Evolutionary conservation across 2,113 vertebrate genomes (phyloP).

Genomic region (Mustelus asterias): DNA sequence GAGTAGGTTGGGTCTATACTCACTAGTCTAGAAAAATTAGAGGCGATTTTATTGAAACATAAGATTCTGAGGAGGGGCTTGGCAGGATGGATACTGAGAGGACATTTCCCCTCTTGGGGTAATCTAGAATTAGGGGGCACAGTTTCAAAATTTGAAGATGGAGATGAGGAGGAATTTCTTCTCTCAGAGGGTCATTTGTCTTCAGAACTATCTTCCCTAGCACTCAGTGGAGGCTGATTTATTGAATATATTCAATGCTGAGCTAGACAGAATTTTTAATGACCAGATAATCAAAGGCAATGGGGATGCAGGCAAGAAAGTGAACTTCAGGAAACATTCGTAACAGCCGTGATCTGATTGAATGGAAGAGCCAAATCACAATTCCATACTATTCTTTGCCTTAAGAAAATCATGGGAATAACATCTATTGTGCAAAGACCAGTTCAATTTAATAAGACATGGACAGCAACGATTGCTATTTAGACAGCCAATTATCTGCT

Average conservation of each 20-base stretch:
- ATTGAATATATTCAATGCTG: background rate
- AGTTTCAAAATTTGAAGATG: background rate
- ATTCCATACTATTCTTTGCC: background rate
- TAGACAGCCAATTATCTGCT: background rate
- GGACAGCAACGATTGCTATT: background rate
- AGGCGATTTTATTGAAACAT: too few relatives aligned
- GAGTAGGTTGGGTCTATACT: too few relatives aligned
- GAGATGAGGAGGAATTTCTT: background rate
- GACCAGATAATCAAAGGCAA: background rate
- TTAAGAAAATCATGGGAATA: background rate
- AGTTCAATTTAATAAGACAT: background rate
- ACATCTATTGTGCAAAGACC: background rate
- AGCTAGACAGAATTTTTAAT: background rate
- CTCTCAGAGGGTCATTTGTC: background rate
- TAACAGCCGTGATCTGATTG: background rate
- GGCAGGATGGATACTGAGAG: too few relatives aligned
- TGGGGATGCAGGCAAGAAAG: background rate
- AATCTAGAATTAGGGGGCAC: background rate
- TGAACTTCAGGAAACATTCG: background rate
- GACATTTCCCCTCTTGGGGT: background rate
- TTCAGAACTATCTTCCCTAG: background rate
- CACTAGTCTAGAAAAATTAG: too few relatives aligned
- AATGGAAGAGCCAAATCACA: background rate
- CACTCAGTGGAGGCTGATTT: background rate
- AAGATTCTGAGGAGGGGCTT: too few relatives aligned